Evolutionary conservation across 2,797 vertebrate species (phyloP).

Genomic region (Dendrocincla fuliginosa): DNA sequence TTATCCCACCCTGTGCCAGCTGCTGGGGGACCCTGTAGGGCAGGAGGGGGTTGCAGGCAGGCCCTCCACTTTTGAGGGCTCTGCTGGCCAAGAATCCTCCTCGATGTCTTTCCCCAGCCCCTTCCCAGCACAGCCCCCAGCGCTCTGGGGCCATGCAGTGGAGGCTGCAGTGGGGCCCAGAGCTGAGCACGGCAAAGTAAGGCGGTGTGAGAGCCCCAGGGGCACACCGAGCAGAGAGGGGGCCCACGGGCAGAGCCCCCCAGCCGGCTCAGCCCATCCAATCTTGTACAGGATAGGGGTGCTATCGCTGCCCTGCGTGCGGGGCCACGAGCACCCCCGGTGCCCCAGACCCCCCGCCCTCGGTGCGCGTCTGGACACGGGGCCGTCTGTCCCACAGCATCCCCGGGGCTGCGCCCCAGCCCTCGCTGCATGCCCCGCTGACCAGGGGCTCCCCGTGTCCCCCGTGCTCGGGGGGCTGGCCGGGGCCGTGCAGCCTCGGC

Average conservation of each 20-base stretch:
- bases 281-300: background rate
- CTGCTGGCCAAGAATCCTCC: background rate
- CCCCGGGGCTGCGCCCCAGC: background rate
- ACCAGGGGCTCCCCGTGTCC: background rate
- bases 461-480: background rate
- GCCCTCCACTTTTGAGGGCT: background rate
- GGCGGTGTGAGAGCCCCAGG: background rate
- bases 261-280: background rate
- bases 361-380: background rate
- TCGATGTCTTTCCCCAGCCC: rapidly evolving
- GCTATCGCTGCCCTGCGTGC: rapidly evolving
- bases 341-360: background rate
- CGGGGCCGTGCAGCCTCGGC: background rate
- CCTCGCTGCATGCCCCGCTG: rapidly evolving
- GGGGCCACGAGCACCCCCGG: rapidly evolving
- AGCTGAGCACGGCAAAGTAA: rapidly evolving
- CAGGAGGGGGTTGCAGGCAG: background rate
- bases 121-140: background rate
- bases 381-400: background rate
- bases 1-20: background rate
- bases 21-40: background rate
- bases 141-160: rapidly evolving
- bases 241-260: background rate
- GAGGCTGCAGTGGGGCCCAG: background rate
- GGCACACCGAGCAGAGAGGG: background rate